Conservation (phyloP, 2,888 invertebrate genomes). For the Melieria crassipennis region DNA sequence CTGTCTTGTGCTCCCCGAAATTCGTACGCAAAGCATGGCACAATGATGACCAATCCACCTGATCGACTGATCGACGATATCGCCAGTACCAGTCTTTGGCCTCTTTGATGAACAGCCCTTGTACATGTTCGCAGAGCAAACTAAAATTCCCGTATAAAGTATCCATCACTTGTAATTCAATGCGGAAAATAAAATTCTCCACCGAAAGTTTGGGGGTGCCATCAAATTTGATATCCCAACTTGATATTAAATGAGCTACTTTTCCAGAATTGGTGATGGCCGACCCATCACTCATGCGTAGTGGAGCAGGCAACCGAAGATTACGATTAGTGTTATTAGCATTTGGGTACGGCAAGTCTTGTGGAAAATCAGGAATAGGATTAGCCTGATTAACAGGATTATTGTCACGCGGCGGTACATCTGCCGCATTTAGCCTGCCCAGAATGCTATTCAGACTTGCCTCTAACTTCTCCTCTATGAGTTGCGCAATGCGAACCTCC, state of each 20-base stretch:
- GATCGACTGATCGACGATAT: slow-evolving; percentile 16
- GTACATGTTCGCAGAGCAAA: slow-evolving; percentile 3
- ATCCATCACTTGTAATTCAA: slow-evolving; percentile 4
- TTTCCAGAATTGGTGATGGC: background rate
- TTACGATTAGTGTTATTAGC: background rate
- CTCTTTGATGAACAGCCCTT: slow-evolving; percentile 12
- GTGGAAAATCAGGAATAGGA: too few species aligned
- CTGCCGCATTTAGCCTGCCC: too few species aligned
- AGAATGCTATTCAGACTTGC: too few species aligned
- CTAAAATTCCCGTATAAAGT: background rate
- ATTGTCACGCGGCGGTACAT: too few species aligned
- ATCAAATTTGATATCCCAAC: slow-evolving; percentile 19
- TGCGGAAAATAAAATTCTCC: slow-evolving; percentile 1
- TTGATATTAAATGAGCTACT: slow-evolving; percentile 5
- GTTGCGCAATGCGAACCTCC: too few species aligned
- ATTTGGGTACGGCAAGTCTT: too few species aligned
- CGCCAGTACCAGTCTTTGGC: slow-evolving; percentile 23
- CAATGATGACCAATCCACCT: slow-evolving; percentile 19
- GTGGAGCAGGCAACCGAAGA: slow-evolving; percentile 5
- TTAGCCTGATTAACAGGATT: too few species aligned
- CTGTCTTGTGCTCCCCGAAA: slow-evolving; percentile 23
- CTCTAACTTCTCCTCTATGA: too few species aligned
- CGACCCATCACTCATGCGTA: slow-evolving; percentile 6
- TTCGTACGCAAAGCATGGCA: slow-evolving; percentile 29
- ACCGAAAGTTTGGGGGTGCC: background rate